Base-by-base conservation (phyloP, 2,888 invertebrate species). In the Protophormia terraenovae region DNA sequence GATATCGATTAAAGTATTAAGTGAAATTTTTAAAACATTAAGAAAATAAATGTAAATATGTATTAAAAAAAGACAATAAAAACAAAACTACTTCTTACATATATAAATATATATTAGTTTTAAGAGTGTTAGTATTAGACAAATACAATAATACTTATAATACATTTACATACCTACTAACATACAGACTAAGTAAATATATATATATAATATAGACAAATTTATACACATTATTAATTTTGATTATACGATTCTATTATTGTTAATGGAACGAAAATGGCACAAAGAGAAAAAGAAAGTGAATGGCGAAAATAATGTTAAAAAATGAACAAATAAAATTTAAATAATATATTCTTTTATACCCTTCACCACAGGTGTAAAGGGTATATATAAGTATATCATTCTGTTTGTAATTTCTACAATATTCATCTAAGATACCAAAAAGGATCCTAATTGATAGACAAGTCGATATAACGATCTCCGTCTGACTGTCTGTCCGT, bases 1-100 rank as follows among this genome's bases (percentile, higher is more conserved):
- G 58, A 35, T 53, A 50, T 69, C 38, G 32, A 69, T 67, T 66
- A 77, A n/a, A n/a, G n/a, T 41, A n/a, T 24, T 32, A 78, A 78
- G 60, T 47, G 16, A 50, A 32, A 62, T n/a, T 58, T 14, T 19
- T 24, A 24, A n/a, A 41, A 41, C 47, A 41, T 47, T 7, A 47
- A 47, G 19, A 19, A 24, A 24, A 67, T 45, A 38, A 41, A 64
- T 3, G 4, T 16, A 16, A 24, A 6, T 12, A 22, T 38, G 10
- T 16, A 66, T 16, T 19, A 38, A 16, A 35, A 10, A 50, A 22
- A 32, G n/a, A n/a, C n/a, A n/a, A 6, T 55, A 32, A 71, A 1
- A 5, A 69, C 1, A 62, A 62, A 50, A 71, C 27, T 58, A 64
- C 53, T 47, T 16, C 24, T 16, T 32, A 27, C 35, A 45, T 41